Conservation (phyloP, 2,888 invertebrate genomes). For the Troides helena region DNA sequence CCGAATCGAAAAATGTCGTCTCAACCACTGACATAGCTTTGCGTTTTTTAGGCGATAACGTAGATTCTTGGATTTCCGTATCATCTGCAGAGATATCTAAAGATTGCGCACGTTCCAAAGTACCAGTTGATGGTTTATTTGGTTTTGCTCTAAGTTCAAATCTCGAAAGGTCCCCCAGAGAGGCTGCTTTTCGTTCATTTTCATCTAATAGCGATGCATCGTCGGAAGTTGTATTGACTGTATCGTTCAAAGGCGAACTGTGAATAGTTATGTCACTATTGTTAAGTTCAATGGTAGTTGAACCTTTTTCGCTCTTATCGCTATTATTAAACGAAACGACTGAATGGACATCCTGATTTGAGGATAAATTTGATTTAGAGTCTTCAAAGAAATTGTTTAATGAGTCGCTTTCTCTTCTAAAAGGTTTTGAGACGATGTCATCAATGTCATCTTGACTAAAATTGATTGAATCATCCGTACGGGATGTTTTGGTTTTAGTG, state of each 20-base stretch:
- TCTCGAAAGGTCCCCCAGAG: constrained; percentile 88
- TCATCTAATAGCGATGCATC: constrained; percentile 77
- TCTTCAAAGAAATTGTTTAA: constrained; percentile 72
- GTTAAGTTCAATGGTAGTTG: constrained; percentile 86
- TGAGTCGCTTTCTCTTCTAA: constrained; percentile 72
- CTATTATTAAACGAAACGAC: constrained; percentile 70
- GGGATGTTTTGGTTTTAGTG: constrained; percentile 62
- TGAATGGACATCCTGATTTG: constrained; percentile 69
- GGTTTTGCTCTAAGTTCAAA: constrained; percentile 75
- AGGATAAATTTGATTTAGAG: constrained; percentile 72
- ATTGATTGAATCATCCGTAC: constrained; percentile 67
- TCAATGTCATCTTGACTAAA: constrained; percentile 77
- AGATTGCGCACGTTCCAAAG: constrained; percentile 89
- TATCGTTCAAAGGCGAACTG: constrained; percentile 82
- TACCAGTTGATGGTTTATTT: constrained; percentile 76
- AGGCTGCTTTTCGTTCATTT: constrained; percentile 87
- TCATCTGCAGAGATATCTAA: constrained; percentile 85
- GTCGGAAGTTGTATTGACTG: constrained; percentile 63
- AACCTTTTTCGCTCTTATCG: constrained; percentile 75
- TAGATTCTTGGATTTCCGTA: constrained; percentile 65
- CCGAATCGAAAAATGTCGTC: constrained; percentile 68
- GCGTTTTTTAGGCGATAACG: constrained; percentile 81
- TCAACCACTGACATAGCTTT: constrained; percentile 82
- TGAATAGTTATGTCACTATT: constrained; percentile 88
- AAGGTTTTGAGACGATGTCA: constrained; percentile 75